Evolutionary conservation across 2,113 vertebrate genomes (phyloP), one percentile per base, ranked within the genome.

Genomic region (Corythoichthys haematopterus): DNA sequence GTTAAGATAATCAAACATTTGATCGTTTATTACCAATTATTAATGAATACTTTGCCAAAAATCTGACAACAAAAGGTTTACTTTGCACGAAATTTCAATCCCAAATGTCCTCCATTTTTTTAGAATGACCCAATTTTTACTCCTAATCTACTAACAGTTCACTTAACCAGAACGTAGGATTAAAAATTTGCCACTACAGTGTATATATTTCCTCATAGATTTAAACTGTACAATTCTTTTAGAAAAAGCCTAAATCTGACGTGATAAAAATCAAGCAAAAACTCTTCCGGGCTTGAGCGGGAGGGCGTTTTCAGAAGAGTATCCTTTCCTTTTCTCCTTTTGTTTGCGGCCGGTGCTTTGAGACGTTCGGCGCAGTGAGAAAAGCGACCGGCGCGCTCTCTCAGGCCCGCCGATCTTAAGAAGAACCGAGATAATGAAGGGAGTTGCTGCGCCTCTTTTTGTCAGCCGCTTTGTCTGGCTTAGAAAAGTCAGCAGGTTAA

Each of bases 91-190:
- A 43, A 7, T 43, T 43, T 28, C 20, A 28, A 28, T 28, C 20
- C 20, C 40, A 43, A 43, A 43, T 43, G 40, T 43, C 40, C 40
- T 43, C 40, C 40, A 43, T 43, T 43, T 43, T 28, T 28, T 28
- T 28, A 28, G 20, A 28, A 28, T 28, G 20, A 28, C 20, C 20
- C 53, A 61, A 33, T 69, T 93, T 77, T 92, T 94, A 91, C 92
- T 93, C 89, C 93, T 94, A 93, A 91, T 92, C 88, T 91, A 93
- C 88, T 91, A 93, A 93, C 88, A 93, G 93, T 91, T 93, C 89
- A 77, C 71, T 65, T 70, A 91, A 90, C 91, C 88, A 91, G 76
- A 77, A 66, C 65, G 94, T 91, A 91, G 88, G 92, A 94, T 93
- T 88, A 80, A 92, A 92, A 92, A 74, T 64, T 70, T 76, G 74